These are phyloP conservation scores for Eupithecia pulchellata DNA, from an alignment of 2,888 invertebrate species.

Conservation along the genomic window DNA sequence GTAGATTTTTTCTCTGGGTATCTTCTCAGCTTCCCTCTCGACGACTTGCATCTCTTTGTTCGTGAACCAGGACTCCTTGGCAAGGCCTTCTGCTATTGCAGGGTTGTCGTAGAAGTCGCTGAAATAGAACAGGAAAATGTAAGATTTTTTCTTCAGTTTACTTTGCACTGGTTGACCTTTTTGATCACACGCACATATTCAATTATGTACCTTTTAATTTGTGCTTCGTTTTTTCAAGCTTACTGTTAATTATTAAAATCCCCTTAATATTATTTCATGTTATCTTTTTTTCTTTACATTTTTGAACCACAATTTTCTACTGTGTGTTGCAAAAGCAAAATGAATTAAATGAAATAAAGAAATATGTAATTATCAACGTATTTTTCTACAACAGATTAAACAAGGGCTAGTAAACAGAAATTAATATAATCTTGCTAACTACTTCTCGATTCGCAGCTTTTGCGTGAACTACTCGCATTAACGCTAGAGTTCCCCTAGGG, in stretches of 20 bases:
- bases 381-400: no score
- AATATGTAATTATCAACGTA: no score
- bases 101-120: constrained; percentile 92
- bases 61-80: constrained; percentile 91
- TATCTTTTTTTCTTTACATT: neutral
- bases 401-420: no score
- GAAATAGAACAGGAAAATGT: constrained; percentile 1
- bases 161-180: neutral
- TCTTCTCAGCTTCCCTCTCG: constrained; percentile 92
- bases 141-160: neutral
- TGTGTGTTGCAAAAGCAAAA: no score
- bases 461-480: neutral
- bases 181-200: neutral
- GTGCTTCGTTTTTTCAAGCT: neutral
- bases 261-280: no score
- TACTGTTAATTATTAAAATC: no score
- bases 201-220: neutral
- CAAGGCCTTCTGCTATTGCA: constrained; percentile 88
- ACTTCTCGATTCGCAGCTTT: neutral
- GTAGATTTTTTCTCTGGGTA: constrained; percentile 90
- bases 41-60: constrained; percentile 92
- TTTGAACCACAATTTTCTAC: no score
- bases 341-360: no score
- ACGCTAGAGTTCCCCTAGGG: neutral
- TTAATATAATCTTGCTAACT: neutral